phyloP scores from a whole-genome alignment of 1,140 invertebrate species.

The Octopus sinensis region DNA sequence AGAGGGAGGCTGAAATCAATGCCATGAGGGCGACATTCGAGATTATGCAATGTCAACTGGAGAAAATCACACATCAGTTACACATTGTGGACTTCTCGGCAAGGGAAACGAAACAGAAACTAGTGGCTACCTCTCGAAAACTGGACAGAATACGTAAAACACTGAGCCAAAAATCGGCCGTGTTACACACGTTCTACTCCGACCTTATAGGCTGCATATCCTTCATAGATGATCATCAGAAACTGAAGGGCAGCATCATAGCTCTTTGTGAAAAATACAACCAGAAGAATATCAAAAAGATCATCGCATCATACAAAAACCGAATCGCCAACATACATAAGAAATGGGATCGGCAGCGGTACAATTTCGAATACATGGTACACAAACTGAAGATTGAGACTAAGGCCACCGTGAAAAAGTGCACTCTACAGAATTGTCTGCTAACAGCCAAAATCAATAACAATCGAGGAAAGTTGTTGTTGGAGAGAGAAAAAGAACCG shows the following conservation, averaged over 20 bases:
- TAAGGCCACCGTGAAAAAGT: too few relatives aligned
- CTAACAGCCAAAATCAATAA: too few relatives aligned
- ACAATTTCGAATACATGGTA: background rate
- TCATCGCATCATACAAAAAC: background rate
- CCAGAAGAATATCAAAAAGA: background rate
- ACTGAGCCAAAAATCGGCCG: background rate
- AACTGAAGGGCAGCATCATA: background rate
- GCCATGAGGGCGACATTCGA: background rate
- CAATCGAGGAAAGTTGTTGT: too few relatives aligned
- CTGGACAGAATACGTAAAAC: background rate
- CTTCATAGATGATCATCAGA: background rate
- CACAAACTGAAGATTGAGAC: background rate
- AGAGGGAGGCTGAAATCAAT: background rate
- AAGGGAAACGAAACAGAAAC: background rate
- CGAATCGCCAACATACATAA: background rate
- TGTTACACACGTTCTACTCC: background rate
- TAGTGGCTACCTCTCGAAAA: background rate
- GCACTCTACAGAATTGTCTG: too few relatives aligned
- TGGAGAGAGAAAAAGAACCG: too few relatives aligned
- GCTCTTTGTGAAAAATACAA: background rate
- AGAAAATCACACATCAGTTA: background rate
- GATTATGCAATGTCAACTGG: background rate
- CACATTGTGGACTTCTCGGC: background rate
- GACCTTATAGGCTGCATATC: background rate
- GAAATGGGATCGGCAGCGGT: background rate